Conservation (phyloP, 2,113 vertebrate genomes). For the Pterocles orientalis region DNA sequence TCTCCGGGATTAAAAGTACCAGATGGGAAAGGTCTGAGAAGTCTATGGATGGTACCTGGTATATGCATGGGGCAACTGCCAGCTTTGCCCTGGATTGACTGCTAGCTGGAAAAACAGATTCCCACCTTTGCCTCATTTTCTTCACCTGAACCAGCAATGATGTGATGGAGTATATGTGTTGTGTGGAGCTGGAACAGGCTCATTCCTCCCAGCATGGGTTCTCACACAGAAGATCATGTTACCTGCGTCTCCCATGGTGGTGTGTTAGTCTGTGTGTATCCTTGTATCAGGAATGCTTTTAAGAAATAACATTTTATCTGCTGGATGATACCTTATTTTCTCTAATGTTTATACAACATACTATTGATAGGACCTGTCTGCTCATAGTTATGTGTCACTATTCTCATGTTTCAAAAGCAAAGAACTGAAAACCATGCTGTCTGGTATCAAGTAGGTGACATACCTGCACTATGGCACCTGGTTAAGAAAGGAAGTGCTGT, state of each 20-base stretch:
- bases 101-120: not conserved
- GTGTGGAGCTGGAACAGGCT: not conserved
- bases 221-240: rapidly evolving
- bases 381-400: not conserved
- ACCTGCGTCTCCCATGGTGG: not conserved
- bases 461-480: not conserved
- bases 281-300: not conserved
- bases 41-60: not conserved
- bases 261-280: not conserved
- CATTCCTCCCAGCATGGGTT: not conserved
- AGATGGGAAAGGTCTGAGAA: not conserved
- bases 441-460: not conserved
- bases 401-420: not conserved
- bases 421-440: not conserved
- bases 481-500: not conserved
- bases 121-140: not conserved
- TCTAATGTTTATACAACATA: not conserved
- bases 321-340: not conserved
- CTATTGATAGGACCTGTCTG: not conserved
- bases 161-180: not conserved
- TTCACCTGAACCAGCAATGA: not conserved
- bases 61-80: not conserved
- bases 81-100: not conserved
- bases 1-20: not conserved
- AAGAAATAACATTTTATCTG: not conserved